Evolutionary conservation across 2,797 vertebrate species (phyloP).

Genomic region (Anabas testudineus): DNA sequence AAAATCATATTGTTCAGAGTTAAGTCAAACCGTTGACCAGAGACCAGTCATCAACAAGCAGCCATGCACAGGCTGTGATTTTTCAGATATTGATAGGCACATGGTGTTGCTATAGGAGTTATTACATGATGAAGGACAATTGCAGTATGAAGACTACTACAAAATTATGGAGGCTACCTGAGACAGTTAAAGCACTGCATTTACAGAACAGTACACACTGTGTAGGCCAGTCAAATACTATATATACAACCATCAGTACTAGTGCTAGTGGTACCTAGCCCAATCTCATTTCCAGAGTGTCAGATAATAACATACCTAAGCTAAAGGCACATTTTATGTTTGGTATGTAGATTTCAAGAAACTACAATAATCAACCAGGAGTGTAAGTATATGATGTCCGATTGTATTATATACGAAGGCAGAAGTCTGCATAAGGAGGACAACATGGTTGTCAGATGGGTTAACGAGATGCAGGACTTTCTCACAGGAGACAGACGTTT

Average conservation of each 20-base stretch:
- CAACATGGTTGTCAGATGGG: too few species aligned
- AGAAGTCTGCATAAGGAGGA: too few species aligned
- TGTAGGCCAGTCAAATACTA: not conserved
- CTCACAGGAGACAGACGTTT: too few species aligned
- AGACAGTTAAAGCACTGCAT: not conserved
- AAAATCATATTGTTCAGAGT: not conserved
- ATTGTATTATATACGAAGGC: too few species aligned
- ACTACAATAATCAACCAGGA: too few species aligned
- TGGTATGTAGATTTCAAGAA: too few species aligned
- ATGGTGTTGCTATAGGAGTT: not conserved
- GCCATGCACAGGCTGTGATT: not conserved
- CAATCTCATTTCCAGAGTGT: too few species aligned
- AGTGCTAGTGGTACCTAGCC: too few species aligned
- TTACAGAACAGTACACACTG: not conserved
- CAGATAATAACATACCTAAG: too few species aligned
- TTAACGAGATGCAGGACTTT: too few species aligned
- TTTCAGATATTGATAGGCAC: not conserved
- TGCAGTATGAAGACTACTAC: not conserved
- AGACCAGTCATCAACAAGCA: not conserved
- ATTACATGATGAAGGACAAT: not conserved
- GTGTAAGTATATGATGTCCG: too few species aligned
- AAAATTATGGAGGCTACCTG: not conserved
- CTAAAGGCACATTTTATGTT: too few species aligned
- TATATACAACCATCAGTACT: not conserved
- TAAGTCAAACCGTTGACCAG: slow-evolving; percentile 8